phyloP scores from a whole-genome alignment of 2,113 vertebrate genomes.

The Cyprinodon tularosa region DNA sequence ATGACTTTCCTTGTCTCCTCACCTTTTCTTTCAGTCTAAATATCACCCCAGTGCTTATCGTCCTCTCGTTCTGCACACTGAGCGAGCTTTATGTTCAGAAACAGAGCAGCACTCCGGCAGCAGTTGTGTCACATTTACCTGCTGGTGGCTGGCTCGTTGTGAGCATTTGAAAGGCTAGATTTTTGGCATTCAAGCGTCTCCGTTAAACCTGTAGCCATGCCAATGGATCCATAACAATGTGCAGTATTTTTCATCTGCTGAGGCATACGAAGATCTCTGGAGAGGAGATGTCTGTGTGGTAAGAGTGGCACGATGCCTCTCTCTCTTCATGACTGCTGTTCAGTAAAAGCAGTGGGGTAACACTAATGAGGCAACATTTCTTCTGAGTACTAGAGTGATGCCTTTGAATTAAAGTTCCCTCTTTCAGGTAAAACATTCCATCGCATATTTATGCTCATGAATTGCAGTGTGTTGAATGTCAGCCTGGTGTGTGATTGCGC shows the following conservation, averaged over 20 bases:
- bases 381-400: conserved; percentile 55
- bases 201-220: conserved; percentile 40
- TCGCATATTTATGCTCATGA: conserved; percentile 69
- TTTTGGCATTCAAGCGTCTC: conserved; percentile 30
- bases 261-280: conserved; percentile 55
- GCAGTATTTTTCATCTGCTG: conserved; percentile 37
- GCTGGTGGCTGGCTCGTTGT: conserved; percentile 28
- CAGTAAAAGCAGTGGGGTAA: conserved; percentile 70
- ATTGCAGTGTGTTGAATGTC: conserved; percentile 61
- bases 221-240: conserved; percentile 52
- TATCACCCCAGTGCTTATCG: conserved; percentile 19
- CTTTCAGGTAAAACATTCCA: conserved; percentile 73
- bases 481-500: conserved; percentile 56
- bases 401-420: conserved; percentile 71
- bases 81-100: conserved; percentile 21
- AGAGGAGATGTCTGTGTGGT: conserved; percentile 47
- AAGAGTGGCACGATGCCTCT: conserved; percentile 45
- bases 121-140: conserved; percentile 33
- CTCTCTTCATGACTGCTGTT: conserved; percentile 38
- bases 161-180: conserved; percentile 40
- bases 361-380: conserved; percentile 75
- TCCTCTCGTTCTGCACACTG: conserved; percentile 10
- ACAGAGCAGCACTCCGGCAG: conserved; percentile 20
- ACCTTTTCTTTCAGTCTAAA: conserved; percentile 48
- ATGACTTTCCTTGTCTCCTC: conserved; percentile 69